Conservation (phyloP, 2,888 invertebrate genomes). For the Eristalis arbustorum region DNA sequence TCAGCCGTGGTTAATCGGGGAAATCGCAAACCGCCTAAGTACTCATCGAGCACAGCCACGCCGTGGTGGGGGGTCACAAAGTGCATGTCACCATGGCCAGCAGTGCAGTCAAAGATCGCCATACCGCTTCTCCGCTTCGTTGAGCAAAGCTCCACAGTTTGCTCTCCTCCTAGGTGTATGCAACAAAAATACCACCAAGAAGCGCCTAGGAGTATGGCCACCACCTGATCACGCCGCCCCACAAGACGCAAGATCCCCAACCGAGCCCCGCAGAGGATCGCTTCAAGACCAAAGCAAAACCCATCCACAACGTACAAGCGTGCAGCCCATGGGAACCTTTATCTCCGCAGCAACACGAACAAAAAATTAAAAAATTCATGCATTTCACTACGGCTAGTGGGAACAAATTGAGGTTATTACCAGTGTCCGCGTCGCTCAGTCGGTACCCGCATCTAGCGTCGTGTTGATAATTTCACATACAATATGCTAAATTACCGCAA, state of each 20-base stretch:
- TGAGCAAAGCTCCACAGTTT: background rate
- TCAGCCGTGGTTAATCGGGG: background rate
- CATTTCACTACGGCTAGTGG: constrained; percentile 33
- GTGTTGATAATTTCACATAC: constrained; percentile 68
- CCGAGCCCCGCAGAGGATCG: background rate
- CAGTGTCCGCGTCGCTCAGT: constrained; percentile 17
- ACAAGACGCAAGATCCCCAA: too few relatives aligned
- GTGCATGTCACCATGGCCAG: constrained; percentile 3
- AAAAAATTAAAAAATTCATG: constrained; percentile 13
- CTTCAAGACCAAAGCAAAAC: background rate
- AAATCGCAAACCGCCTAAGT: background rate
- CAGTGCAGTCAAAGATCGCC: background rate
- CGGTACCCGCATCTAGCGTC: constrained; percentile 51
- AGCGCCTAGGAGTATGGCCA: background rate
- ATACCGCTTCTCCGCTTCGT: background rate
- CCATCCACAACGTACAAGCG: constrained; percentile 15
- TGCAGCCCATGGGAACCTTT: constrained; percentile 47
- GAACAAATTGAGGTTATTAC: constrained; percentile 66
- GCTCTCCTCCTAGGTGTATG: too few relatives aligned
- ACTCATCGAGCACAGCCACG: background rate
- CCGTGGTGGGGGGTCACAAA: background rate
- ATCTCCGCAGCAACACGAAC: constrained; percentile 8
- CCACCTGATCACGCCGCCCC: too few relatives aligned
- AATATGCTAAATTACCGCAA: constrained; percentile 51
- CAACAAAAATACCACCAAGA: too few relatives aligned